Evolutionary conservation across 1,140 invertebrate species (phyloP).

Genomic region (Drosophila rufa): DNA sequence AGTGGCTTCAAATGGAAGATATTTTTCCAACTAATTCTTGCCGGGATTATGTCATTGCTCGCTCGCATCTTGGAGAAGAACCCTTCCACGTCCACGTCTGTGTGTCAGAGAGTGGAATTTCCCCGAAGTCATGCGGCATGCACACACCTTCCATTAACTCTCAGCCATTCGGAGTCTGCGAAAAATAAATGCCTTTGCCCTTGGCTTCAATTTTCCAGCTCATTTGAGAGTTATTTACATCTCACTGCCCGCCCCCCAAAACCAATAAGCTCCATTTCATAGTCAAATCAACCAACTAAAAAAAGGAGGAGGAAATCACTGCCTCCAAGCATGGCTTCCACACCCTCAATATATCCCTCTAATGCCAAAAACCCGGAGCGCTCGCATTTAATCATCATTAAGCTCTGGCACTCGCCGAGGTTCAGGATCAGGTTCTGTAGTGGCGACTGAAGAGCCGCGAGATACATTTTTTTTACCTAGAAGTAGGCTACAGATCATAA

Average conservation of each 20-base stretch:
- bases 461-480: too few relatives aligned
- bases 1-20: slow-evolving; percentile 12
- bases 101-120: slow-evolving; percentile 22
- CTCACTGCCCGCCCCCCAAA: slow-evolving; percentile 13
- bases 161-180: slow-evolving; percentile 33
- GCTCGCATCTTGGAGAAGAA: slow-evolving; percentile 3
- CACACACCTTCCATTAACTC: slow-evolving; percentile 50
- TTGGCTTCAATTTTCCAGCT: slow-evolving; percentile 70
- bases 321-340: slow-evolving; percentile 44
- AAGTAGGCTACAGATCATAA: too few relatives aligned
- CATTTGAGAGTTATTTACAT: slow-evolving; percentile 61
- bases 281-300: slow-evolving; percentile 61
- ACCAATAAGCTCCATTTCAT: slow-evolving; percentile 47
- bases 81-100: slow-evolving; percentile 10
- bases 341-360: slow-evolving; percentile 22
- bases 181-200: slow-evolving; percentile 40
- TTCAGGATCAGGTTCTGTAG: slow-evolving; percentile 5
- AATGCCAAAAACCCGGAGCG: slow-evolving; percentile 35
- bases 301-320: slow-evolving; percentile 52
- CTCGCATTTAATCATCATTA: slow-evolving; percentile 81
- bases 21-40: slow-evolving; percentile 44
- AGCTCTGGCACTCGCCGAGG: slow-evolving; percentile 45
- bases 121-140: slow-evolving; percentile 33
- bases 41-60: slow-evolving; percentile 46
- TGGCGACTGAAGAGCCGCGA: too few relatives aligned